Conservation (phyloP, 2,113 vertebrate genomes). For the Ariopsis seemanni region DNA sequence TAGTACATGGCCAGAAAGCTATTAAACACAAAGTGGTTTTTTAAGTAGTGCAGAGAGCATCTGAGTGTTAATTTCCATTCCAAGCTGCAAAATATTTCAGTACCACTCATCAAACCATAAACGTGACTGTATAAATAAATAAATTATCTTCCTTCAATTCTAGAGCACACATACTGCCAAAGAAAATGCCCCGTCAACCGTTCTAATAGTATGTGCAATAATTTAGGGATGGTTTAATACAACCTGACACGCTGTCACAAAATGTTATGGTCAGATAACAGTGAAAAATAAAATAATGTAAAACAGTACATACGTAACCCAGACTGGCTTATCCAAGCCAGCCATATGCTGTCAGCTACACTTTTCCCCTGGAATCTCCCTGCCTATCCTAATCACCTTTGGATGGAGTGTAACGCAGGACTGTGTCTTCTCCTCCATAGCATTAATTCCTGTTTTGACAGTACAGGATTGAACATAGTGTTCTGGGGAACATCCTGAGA, state of each 20-base stretch:
- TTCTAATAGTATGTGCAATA: not conserved
- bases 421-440: conserved; percentile 14
- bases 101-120: not conserved
- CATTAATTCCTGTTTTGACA: conserved; percentile 61
- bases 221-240: not conserved
- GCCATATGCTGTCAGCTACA: not conserved
- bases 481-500: conserved; percentile 41
- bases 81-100: not conserved
- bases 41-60: not conserved
- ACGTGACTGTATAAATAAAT: not conserved
- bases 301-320: not conserved
- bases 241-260: not conserved
- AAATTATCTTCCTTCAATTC: not conserved
- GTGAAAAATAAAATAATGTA: not conserved
- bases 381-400: not conserved
- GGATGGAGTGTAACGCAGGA: not conserved
- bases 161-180: not conserved
- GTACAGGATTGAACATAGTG: conserved; percentile 49
- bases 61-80: not conserved
- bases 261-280: not conserved
- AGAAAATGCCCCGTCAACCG: not conserved
- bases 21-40: conserved; percentile 12
- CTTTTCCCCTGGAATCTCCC: conserved; percentile 4
- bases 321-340: not conserved
- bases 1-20: not conserved